A percentile compares a stretch with the other conserved stretches of the same genome.
Conservation (phyloP, 2,888 invertebrate species). For the Thelaira solivaga region DNA sequence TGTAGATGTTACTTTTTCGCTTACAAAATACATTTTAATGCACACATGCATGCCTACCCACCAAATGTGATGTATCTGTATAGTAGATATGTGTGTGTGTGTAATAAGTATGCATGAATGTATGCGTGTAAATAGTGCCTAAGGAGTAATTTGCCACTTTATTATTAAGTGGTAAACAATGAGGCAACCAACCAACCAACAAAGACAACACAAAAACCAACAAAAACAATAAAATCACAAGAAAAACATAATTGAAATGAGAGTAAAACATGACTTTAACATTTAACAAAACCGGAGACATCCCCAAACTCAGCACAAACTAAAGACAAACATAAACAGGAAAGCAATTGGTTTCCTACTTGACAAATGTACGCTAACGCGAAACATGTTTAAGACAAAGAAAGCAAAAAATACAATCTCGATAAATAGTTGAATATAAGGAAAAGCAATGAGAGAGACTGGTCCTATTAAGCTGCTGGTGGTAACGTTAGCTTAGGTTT, state of each 20-base stretch:
- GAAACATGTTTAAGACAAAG: too few species aligned
- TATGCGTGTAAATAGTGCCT: constrained; percentile 25
- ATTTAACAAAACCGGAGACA: constrained; percentile 3
- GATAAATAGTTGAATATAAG: too few species aligned
- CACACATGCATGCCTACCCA: too few species aligned
- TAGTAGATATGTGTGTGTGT: too few species aligned
- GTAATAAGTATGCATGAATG: background rate
- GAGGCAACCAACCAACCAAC: constrained; percentile 13
- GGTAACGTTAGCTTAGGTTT: too few species aligned
- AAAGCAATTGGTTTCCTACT: too few species aligned
- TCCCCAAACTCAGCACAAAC: background rate
- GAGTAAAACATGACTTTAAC: constrained; percentile 23
- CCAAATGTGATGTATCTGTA: too few species aligned
- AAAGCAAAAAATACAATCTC: too few species aligned
- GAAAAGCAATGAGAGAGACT: too few species aligned
- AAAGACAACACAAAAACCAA: background rate
- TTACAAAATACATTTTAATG: too few species aligned
- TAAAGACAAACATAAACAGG: constrained; percentile 11
- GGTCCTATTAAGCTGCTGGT: too few species aligned
- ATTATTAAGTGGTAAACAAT: constrained; percentile 37
- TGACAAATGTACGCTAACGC: too few species aligned
- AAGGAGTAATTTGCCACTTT: constrained; percentile 44
- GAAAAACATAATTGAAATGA: background rate
- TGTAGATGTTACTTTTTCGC: background rate
- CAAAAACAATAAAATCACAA: background rate